A percentile compares a stretch with the other conserved stretches of the same genome.
Evolutionary conservation across 1,140 invertebrate species (phyloP).

Genomic region (Trichonephila clavata): DNA sequence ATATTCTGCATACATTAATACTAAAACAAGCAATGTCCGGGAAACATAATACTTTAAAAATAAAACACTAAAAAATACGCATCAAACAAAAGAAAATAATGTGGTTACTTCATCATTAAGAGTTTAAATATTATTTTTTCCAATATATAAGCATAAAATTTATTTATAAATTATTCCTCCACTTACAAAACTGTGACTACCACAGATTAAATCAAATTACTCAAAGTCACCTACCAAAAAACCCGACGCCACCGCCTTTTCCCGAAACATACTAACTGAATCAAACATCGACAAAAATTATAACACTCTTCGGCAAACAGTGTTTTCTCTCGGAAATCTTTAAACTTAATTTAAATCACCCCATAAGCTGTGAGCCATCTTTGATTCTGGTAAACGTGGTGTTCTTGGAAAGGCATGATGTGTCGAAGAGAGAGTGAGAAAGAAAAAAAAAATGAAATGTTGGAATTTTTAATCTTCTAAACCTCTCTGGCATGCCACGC

Average conservation of each 20-base stretch:
- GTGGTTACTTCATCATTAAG: background rate
- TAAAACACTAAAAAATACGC: background rate
- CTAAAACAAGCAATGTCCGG: background rate
- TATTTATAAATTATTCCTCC: background rate
- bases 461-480: slow-evolving; percentile 62
- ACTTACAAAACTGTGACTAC: background rate
- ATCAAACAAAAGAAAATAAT: background rate
- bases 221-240: background rate
- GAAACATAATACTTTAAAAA: background rate
- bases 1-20: background rate
- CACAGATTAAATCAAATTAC: slow-evolving; percentile 36
- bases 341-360: slow-evolving; percentile 67
- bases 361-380: slow-evolving; percentile 47
- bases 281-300: slow-evolving; percentile 31
- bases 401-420: background rate
- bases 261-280: slow-evolving; percentile 11
- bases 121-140: background rate
- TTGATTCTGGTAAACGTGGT: slow-evolving; percentile 56
- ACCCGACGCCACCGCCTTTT: background rate
- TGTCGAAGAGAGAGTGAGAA: background rate
- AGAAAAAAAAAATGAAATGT: background rate
- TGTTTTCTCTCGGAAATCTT: slow-evolving; percentile 1
- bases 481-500: slow-evolving; percentile 49
- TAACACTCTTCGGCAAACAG: slow-evolving; percentile 23
- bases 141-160: background rate